Evolutionary conservation across 2,888 invertebrate species (phyloP).

Genomic region (Parnassius glacialis): DNA sequence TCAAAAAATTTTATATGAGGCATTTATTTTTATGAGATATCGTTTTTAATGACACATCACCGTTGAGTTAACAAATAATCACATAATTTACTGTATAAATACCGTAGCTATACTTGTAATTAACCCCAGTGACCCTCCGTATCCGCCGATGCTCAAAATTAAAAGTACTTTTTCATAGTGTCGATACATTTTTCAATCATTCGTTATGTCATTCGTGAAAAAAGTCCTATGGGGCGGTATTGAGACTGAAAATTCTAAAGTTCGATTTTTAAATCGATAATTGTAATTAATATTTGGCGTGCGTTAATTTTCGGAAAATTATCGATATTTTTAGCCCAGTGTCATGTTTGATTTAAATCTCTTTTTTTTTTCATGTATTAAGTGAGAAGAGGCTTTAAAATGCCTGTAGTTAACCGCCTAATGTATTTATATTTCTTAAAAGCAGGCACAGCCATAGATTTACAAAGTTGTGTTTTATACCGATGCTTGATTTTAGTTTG

Average conservation of each 20-base stretch:
- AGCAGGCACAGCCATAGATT: conserved; percentile 4
- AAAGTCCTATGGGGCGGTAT: conserved; percentile 12
- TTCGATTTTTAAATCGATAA: conserved; percentile 15
- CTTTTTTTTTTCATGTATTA: neutral
- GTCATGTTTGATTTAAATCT: neutral
- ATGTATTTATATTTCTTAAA: conserved; percentile 9
- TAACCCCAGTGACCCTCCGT: conserved; percentile 42
- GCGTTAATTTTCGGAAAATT: neutral
- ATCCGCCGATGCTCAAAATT: conserved; percentile 41
- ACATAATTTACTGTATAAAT: neutral
- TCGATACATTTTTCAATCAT: neutral
- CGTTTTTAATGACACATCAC: neutral
- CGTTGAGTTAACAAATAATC: neutral
- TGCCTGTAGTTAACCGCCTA: conserved; percentile 15
- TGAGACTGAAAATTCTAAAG: conserved; percentile 23
- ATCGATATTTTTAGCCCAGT: neutral
- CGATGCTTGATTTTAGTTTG: neutral
- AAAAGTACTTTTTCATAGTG: conserved; percentile 3
- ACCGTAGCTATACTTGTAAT: conserved; percentile 42
- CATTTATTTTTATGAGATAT: too few relatives aligned
- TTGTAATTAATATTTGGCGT: conserved; percentile 2
- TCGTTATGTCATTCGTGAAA: too few relatives aligned
- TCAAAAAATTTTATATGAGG: too few relatives aligned
- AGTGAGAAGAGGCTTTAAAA: neutral
- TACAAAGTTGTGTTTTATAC: neutral